A percentile compares a stretch with the other conserved stretches of the same genome.
These are phyloP conservation scores for Malurus elegans DNA, from an alignment of 2,113 vertebrate species.

Conservation along the genomic window DNA sequence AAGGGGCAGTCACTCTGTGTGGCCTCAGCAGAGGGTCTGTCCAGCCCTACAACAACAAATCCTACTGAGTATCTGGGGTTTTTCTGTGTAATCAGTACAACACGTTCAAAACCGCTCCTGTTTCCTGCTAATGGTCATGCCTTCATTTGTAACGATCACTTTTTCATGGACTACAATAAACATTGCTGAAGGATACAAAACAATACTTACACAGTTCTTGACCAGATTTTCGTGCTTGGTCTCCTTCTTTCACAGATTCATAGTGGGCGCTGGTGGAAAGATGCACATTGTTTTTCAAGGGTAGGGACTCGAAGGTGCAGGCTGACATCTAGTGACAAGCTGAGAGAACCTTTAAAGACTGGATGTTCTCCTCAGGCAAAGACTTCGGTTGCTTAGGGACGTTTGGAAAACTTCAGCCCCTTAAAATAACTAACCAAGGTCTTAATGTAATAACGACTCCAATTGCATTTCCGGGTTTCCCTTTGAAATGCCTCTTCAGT, in stretches of 20 bases:
- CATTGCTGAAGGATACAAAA: background rate
- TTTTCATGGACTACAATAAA: constrained; percentile 31
- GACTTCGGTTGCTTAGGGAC: background rate
- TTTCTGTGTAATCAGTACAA: background rate
- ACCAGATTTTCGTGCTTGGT: accelerated
- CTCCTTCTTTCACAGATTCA: background rate
- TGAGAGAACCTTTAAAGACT: background rate
- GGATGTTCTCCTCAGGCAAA: background rate
- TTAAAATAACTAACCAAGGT: background rate
- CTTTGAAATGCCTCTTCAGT: background rate
- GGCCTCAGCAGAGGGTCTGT: background rate
- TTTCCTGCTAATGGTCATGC: background rate
- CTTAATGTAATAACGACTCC: background rate
- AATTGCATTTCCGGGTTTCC: background rate
- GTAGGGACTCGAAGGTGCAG: background rate
- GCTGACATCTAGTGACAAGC: constrained; percentile 59
- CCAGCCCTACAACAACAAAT: background rate
- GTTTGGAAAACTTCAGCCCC: background rate
- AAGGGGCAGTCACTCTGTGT: background rate
- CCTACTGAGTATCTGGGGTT: accelerated
- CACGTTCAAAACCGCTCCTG: accelerated
- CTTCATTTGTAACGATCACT: background rate
- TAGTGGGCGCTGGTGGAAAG: background rate
- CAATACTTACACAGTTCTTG: background rate
- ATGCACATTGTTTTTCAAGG: too few species aligned